Evolutionary conservation across 1,140 invertebrate genomes (phyloP), one percentile per base, ranked within the genome.

Genomic region (Orius laevigatus): DNA sequence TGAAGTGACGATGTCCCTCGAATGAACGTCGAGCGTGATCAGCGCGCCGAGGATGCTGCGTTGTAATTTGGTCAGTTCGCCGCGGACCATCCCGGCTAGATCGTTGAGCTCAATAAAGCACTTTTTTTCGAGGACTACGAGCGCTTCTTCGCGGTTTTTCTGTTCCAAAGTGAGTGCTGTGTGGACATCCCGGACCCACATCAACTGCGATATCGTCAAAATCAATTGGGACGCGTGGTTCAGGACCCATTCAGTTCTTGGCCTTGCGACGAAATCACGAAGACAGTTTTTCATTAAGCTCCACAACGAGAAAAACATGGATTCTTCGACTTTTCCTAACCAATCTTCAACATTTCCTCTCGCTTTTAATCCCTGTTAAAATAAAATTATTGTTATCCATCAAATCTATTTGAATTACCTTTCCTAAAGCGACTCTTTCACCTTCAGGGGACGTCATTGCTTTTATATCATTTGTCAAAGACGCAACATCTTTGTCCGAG

Each of bases 261-360:
- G 57, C 10, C 65, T 61, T 34, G 63, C 49, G 52, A 70, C 60
- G 56, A 72, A 79, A 56, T 85, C 78, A n/a, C 55, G 59, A 4
- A 86, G 69, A 1, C 79, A 74, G 31, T 62, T 62, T 56, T 79
- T 76, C 84, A 90, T 89, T 49, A 68, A 71, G 40, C 74, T 75
- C 55, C 72, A 81, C 10, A 84, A 65, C 1, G 78, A 74, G 0
- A 72, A 68, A 53, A 89, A 81, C 86, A 92, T 92, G 1, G 82
- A 75, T 11, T 76, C 71, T 61, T 93, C 88, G 9, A 93, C 78
- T 65, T 88, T 88, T 8, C 79, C 73, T 16, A 90, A 63, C 87
- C 87, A 91, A 58, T 86, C 81, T 63, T 91, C 86, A 3, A 90
- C 86, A 57, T 86, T 86, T 1, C 85, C 85, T 51, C 84, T 67